Evolutionary conservation across 2,113 vertebrate species (phyloP), one percentile per base, ranked within the genome.

Genomic region (Notothenia rossii): DNA sequence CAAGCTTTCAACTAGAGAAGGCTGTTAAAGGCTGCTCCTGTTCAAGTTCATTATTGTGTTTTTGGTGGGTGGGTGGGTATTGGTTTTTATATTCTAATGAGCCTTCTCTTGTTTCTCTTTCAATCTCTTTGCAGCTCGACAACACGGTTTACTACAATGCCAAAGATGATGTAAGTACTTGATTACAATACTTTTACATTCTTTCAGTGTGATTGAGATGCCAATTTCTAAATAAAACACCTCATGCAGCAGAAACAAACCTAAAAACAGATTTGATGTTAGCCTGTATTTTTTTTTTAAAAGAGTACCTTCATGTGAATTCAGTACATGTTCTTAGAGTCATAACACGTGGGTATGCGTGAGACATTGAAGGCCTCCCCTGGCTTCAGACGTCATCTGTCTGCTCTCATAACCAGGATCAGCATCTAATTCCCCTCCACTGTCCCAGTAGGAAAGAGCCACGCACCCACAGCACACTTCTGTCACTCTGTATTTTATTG

Each of bases 121-220:
- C 20, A 5, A 48, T 79, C 71, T 69, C 89, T 84, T 64, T 75
- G n/a, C 90, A 99, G 98, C 90, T 88, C 3, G 94, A 96, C 65
- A 95, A 97, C 74, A 94, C 97, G 25, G 84, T 95, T 81, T 98
- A 99, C 94, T 99, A 97, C 93, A 98, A 98, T 82, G 96, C 97
- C 89, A 99, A 99, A 93, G 97, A 97, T 14, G 94, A 96, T n/a
- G 96, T 97, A 67, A 96, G 96, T 90, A 91, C 11, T 60, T 22
- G 2, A 51, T 45, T 5, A 46, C 48, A 1, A 13, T 20, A 11
- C 55, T 66, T n/a, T 60, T 2, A 73, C 15, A 43, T 54, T 55
- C 22, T 70, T 0, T 36, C 48, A 13, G 9, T 60, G 56, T 22
- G 9, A 22, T 40, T 43, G 17, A 62, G 29, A 65, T 72, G 17